These are phyloP conservation scores for Forpus xanthops DNA, from an alignment of 2,797 vertebrate species.

Conservation along the genomic window DNA sequence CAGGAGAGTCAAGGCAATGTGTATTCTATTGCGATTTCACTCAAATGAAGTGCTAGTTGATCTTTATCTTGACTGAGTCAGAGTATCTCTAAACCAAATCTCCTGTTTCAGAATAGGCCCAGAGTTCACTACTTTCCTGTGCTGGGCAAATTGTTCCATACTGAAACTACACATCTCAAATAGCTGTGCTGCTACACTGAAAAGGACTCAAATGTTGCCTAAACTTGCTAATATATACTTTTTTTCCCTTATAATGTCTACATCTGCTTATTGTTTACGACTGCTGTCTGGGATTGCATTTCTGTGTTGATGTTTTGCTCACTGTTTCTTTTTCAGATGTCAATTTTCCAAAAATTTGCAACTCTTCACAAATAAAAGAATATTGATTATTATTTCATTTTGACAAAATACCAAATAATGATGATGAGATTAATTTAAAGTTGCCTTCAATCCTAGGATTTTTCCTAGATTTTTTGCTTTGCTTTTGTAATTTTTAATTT, in stretches of 20 bases:
- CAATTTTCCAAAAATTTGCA: background rate
- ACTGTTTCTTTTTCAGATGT: background rate
- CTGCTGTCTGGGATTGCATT: background rate
- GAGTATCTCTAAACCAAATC: conserved; percentile 67
- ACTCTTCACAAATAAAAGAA: background rate
- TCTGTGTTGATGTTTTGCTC: background rate
- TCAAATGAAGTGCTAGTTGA: conserved; percentile 40
- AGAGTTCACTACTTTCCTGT: conserved; percentile 71
- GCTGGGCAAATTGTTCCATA: conserved; percentile 24
- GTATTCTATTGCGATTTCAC: conserved; percentile 47
- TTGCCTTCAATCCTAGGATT: background rate
- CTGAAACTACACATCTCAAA: conserved; percentile 46
- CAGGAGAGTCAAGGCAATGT: conserved; percentile 36
- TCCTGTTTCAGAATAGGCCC: conserved; percentile 60
- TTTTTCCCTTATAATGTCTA: background rate
- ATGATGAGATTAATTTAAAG: conserved; percentile 29
- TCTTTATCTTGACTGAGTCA: conserved; percentile 8
- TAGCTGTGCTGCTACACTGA: conserved; percentile 14
- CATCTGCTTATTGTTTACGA: background rate
- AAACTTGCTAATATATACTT: background rate
- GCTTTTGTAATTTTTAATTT: background rate
- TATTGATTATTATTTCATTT: background rate
- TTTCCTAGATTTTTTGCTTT: background rate
- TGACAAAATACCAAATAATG: background rate
- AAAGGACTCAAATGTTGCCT: conserved; percentile 22